These are phyloP conservation scores for Tonatia bakeri DNA, from an alignment of 2,113 vertebrate species.

Conservation along the genomic window DNA sequence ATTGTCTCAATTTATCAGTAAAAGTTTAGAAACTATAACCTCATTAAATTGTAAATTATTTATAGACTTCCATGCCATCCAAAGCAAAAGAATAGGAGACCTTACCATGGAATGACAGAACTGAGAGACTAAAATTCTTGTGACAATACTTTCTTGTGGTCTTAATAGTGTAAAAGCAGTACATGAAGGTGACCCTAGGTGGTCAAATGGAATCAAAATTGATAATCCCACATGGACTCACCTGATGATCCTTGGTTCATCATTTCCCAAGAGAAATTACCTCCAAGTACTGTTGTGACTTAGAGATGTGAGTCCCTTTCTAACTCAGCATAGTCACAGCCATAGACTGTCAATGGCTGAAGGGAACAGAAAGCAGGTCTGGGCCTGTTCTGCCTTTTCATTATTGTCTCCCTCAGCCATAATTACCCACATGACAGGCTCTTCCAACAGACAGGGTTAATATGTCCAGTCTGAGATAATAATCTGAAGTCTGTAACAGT, in stretches of 20 bases:
- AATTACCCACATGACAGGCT: slow-evolving; percentile 37
- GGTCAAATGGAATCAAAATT: neutral
- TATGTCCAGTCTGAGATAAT: slow-evolving; percentile 46
- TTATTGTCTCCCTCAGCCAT: neutral
- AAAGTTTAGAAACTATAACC: neutral
- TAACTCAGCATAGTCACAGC: neutral
- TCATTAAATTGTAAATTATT: slow-evolving; percentile 14
- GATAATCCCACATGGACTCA: neutral
- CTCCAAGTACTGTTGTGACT: neutral
- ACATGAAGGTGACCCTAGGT: neutral
- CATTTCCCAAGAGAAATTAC: slow-evolving; percentile 10
- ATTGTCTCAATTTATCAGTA: neutral
- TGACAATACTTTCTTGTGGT: neutral
- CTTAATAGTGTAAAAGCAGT: neutral
- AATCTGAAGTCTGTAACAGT: slow-evolving; percentile 44
- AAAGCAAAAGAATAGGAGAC: neutral
- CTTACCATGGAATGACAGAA: neutral
- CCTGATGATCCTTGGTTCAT: neutral
- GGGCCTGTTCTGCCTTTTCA: neutral
- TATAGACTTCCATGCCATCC: neutral
- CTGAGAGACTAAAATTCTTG: neutral
- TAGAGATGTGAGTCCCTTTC: neutral
- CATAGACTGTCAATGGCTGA: neutral
- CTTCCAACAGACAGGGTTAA: slow-evolving; percentile 30
- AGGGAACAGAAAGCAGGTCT: slow-evolving; percentile 41